Percentiles rank a stretch among this genome's conserved stretches.
These are phyloP conservation scores for Dione vanillae DNA, from an alignment of 2,888 invertebrate genomes.

Conservation along the genomic window DNA sequence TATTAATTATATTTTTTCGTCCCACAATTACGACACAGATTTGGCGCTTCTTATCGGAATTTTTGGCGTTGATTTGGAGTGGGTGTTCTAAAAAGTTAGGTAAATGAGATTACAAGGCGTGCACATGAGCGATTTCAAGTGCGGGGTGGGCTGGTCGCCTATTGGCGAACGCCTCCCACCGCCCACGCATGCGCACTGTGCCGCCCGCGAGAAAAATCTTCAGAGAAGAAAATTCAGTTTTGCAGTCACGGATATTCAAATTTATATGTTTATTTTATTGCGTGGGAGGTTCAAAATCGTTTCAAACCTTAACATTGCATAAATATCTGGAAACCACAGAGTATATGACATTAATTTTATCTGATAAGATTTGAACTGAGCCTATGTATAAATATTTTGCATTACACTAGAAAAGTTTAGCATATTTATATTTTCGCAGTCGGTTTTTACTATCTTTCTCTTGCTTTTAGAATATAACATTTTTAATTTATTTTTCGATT, in stretches of 20 bases:
- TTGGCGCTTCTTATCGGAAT: constrained; percentile 40
- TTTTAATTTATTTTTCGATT: too few relatives aligned
- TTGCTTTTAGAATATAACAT: background rate
- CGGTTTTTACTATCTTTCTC: too few relatives aligned
- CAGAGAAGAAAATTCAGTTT: constrained; percentile 67
- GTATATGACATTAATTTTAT: constrained; percentile 46
- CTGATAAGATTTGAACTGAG: too few relatives aligned
- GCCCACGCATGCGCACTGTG: constrained; percentile 76
- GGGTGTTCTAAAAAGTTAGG: constrained; percentile 53
- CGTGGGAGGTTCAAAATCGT: constrained; percentile 65
- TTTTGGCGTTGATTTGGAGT: constrained; percentile 47
- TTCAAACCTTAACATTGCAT: constrained; percentile 54
- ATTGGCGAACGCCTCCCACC: constrained; percentile 84
- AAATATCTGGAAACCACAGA: constrained; percentile 53
- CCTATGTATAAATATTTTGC: background rate
- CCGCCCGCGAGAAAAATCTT: constrained; percentile 73
- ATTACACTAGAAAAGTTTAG: background rate
- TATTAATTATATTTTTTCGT: constrained; percentile 27
- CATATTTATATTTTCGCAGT: too few relatives aligned
- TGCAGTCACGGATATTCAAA: constrained; percentile 56
- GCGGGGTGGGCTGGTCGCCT: constrained; percentile 75
- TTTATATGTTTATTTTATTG: constrained; percentile 65
- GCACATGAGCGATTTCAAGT: constrained; percentile 60
- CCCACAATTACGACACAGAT: constrained; percentile 33
- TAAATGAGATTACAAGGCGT: constrained; percentile 58